Evolutionary conservation across 2,797 vertebrate species (phyloP).

Genomic region (Smutsia gigantea): DNA sequence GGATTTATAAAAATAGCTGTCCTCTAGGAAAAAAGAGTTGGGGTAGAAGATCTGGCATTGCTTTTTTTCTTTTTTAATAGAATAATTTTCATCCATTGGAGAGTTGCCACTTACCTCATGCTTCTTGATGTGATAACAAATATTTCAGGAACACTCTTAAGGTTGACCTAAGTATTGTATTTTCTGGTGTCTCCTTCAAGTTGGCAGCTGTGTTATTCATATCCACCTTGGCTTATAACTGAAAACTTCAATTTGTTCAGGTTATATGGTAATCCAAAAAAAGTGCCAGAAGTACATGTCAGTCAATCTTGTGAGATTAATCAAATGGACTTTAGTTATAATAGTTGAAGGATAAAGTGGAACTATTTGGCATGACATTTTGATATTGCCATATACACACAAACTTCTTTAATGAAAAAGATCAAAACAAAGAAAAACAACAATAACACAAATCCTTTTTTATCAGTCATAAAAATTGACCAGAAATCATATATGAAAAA

Average conservation of each 20-base stretch:
- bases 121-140: slow-evolving; percentile 1
- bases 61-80: background rate
- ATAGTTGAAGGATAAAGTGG: background rate
- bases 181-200: background rate
- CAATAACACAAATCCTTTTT: background rate
- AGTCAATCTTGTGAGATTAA: background rate
- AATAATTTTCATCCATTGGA: background rate
- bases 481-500: background rate
- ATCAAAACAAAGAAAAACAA: background rate
- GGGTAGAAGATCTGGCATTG: background rate
- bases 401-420: background rate
- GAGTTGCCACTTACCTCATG: background rate
- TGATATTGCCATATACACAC: background rate
- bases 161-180: background rate
- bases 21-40: background rate
- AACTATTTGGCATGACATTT: background rate
- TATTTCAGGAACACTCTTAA: background rate
- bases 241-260: slow-evolving; percentile 1
- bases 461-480: background rate
- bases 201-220: background rate
- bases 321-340: background rate
- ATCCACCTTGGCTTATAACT: background rate
- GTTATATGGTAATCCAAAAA: background rate
- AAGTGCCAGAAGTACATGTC: background rate
- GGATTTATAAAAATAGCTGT: background rate